Percentiles rank a stretch among this genome's conserved stretches.
Conservation (phyloP, 2,888 invertebrate genomes). For the Idaea dimidiata region DNA sequence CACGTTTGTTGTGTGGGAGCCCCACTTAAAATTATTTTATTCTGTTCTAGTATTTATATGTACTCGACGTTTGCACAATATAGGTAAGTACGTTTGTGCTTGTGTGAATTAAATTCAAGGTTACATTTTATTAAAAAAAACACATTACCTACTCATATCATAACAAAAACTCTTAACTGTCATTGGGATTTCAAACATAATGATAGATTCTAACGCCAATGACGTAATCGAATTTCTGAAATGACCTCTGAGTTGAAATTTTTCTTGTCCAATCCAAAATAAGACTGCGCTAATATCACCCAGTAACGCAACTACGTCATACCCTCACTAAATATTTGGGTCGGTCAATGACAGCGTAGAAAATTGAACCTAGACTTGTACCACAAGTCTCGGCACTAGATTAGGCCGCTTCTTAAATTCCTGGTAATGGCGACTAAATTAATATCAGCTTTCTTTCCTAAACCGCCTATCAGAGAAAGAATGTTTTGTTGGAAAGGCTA, state of each 20-base stretch:
- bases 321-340: slow-evolving; percentile 60
- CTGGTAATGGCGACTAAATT: slow-evolving; percentile 6
- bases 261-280: slow-evolving; percentile 62
- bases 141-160: no score
- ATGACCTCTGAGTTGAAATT: slow-evolving; percentile 48
- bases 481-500: slow-evolving; percentile 36
- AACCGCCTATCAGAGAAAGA: slow-evolving; percentile 4
- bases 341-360: slow-evolving; percentile 65
- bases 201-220: slow-evolving; percentile 40
- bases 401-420: slow-evolving; percentile 24
- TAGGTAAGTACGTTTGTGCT: no score
- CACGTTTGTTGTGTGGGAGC: no score
- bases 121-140: no score
- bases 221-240: slow-evolving; percentile 51
- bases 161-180: neutral
- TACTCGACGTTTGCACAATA: no score
- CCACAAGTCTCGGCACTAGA: neutral
- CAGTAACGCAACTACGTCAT: slow-evolving; percentile 53
- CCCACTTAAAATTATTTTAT: no score
- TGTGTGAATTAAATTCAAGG: no score
- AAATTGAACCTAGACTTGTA: slow-evolving; percentile 43
- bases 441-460: slow-evolving; percentile 6
- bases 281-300: slow-evolving; percentile 57
- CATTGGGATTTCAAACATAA: slow-evolving; percentile 10
- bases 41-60: no score